Conservation (phyloP, 2,113 vertebrate genomes). For the Xenopus borealis region DNA sequence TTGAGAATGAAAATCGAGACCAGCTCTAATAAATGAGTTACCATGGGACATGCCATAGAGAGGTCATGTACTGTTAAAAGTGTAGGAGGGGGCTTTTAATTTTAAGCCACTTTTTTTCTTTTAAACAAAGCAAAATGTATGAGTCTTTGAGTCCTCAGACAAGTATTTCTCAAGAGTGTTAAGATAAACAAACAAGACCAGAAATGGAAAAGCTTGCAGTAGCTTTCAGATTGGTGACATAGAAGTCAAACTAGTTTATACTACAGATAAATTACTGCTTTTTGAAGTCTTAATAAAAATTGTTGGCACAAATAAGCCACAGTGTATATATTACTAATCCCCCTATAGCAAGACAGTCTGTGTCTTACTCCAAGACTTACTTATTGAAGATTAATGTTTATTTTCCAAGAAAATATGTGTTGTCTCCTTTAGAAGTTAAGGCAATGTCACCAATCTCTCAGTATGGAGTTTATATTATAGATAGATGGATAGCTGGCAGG, state of each 20-base stretch:
- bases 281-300: constrained; percentile 41
- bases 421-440: not conserved
- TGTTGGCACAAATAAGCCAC: constrained; percentile 23
- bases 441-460: too few relatives aligned
- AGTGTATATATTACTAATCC: constrained; percentile 33
- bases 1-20: not conserved
- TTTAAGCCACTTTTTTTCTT: not conserved
- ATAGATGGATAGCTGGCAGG: too few relatives aligned
- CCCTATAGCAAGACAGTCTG: constrained; percentile 1
- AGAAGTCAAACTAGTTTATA: constrained; percentile 32
- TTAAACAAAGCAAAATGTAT: constrained; percentile 17
- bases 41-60: not conserved
- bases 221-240: constrained; percentile 28
- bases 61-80: constrained; percentile 33
- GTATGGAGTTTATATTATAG: too few relatives aligned
- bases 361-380: not conserved
- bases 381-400: not conserved
- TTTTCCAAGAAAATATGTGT: not conserved
- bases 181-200: constrained; percentile 24
- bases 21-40: not conserved
- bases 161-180: constrained; percentile 29
- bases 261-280: constrained; percentile 36
- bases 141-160: constrained; percentile 28
- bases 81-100: not conserved
- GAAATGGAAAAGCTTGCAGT: constrained; percentile 41